Base-by-base conservation (phyloP, 1,140 invertebrate genomes). In the Bicyclus anynana region DNA sequence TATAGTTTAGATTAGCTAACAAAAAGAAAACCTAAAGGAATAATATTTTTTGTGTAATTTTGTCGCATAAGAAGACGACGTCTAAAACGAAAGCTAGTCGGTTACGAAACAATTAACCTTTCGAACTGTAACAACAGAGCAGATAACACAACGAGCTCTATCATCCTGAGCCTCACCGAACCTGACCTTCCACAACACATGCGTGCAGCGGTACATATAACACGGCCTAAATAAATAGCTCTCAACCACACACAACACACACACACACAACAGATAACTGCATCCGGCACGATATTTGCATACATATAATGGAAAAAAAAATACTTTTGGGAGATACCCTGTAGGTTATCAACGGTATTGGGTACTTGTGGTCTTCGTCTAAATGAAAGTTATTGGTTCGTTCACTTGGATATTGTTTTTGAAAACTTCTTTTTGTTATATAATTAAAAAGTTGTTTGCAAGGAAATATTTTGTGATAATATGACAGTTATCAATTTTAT, bases 181-280 rank as follows among this genome's bases (percentile, higher is more conserved):
- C 75, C 78, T 80, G 80, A 85, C 82, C 82, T 82, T 74, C 61
- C 74, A 52, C 72, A 84, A 84, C 69, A 69, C 49, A 68, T 55
- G 48, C 46, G 58, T 58, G 54, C 44, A 55, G 54, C 54, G 16
- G 29, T 61, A 55, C 10, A 18, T 61, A 65, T 70, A 62, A 65
- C 51, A 59, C 69, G 63, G 62, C 73, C 72, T 69, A 73, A 72
- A 75, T 65, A 74, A 76, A 78, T 67, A 73, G 59, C 63, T 10
- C 47, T 58, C 59, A 49, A 38, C 64, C 63, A 63, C 59, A 58
- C 49, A 64, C 56, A 49, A 40, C 40, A 44, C 62, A 51, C 70
- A 33, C 59, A 58, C 54, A 53, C 54, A 46, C 33, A 27, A 23
- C 26, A 50, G 81, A 80, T 81, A 81, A 75, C 65, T 72, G 78